Percentiles rank a stretch among this genome's conserved stretches.
These are phyloP conservation scores for Entomobrya proxima DNA, from an alignment of 2,888 invertebrate genomes.

Conservation along the genomic window DNA sequence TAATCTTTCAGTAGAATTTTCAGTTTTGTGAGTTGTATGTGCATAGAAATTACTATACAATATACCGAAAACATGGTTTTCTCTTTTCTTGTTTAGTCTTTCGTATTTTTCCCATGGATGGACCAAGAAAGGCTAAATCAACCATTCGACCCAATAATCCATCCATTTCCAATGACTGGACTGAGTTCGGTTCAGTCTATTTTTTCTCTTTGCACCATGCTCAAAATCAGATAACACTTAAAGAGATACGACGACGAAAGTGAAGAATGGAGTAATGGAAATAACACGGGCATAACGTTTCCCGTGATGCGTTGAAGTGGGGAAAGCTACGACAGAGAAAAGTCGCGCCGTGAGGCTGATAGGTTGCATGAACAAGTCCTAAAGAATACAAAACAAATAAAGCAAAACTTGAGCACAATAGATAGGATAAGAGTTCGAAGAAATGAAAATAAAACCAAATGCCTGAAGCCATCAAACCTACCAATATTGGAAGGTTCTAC, in stretches of 20 bases:
- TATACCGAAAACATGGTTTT: constrained; percentile 1
- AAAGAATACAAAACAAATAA: constrained; percentile 6
- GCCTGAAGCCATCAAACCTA: too few species aligned
- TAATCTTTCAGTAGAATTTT: not conserved
- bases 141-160: constrained; percentile 46
- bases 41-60: not conserved
- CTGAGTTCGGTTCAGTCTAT: constrained; percentile 10
- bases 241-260: not conserved
- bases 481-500: too few species aligned
- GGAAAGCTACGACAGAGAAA: constrained; percentile 18
- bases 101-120: constrained; percentile 29
- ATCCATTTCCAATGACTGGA: constrained; percentile 54
- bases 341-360: constrained; percentile 28
- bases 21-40: not conserved
- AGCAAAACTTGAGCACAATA: not conserved
- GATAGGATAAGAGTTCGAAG: not conserved
- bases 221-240: not conserved
- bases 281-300: not conserved
- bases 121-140: constrained; percentile 49
- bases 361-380: not conserved
- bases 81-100: constrained; percentile 11
- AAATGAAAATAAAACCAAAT: not conserved
- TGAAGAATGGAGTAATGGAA: not conserved
- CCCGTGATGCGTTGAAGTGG: not conserved
- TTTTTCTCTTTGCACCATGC: not conserved